Evolutionary conservation across 2,888 invertebrate species (phyloP), one percentile per base, ranked within the genome.

Genomic region (Pyrrhosoma nymphula): DNA sequence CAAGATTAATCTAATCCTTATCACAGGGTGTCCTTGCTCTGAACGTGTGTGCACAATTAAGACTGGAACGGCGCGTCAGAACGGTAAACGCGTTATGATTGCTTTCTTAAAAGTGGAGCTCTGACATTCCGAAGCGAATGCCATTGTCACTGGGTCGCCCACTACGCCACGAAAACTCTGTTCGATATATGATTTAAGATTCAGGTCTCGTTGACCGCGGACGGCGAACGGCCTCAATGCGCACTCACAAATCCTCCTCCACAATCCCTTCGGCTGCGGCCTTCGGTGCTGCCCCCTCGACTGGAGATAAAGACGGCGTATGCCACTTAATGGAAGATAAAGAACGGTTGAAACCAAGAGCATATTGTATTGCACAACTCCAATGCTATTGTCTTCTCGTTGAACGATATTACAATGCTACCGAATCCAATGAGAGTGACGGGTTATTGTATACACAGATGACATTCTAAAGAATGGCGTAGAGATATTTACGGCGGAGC

Each of bases 131-230:
- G 26, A 93, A 23, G 55, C 69, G 93, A 69, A 69, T n/a, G 39
- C 47, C 39, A 39, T 93, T 55, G 93, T n/a, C 93, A 69, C 93
- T 69, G 69, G 69, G 93, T 93, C 93, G 93, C 93, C 69, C 69
- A 75, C 16, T 55, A 63, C 93, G 47, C 93, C 69, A 30, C 93
- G 69, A 93, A 93, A 93, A 93, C 91, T 91, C 91, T 26, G 39
- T 3, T 39, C 75, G 69, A 47, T 69, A 3, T 8, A 47, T 63
- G n/a, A 93, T 93, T 60, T 93, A 39, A 12, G 47, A 93, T 93
- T 93, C 93, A 20, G 14, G 93, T 30, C 93, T 69, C 93, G 75
- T 93, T 14, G 47, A n/a, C 69, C n/a, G 47, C 3, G 69, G 26
- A 47, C 18, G 69, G 47, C 93, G 39, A 26, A 75, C 75, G 93